Evolutionary conservation across 2,113 vertebrate species (phyloP).

Genomic region (Spilogale gracilis): DNA sequence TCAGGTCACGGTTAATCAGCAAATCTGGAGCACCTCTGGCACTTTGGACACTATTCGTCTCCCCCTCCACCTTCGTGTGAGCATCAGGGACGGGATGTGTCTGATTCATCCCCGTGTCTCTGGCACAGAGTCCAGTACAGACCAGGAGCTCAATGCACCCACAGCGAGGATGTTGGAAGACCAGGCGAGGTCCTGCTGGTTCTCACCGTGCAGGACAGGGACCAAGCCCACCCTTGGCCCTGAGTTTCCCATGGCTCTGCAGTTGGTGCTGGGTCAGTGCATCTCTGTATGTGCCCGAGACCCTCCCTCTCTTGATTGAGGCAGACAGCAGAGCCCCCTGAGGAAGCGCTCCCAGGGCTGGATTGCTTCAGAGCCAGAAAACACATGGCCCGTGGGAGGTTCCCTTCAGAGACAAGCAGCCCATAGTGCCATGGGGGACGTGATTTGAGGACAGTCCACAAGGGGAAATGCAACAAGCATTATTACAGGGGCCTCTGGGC

Average conservation of each 20-base stretch:
- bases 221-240: not conserved
- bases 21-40: not conserved
- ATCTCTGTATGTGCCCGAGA: fast-evolving
- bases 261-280: not conserved
- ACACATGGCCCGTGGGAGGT: not conserved
- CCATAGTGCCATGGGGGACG: not conserved
- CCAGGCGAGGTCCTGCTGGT: not conserved
- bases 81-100: not conserved
- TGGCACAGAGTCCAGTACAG: not conserved
- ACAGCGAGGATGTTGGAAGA: not conserved
- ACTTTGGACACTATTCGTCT: not conserved
- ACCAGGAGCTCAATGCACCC: not conserved
- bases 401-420: not conserved
- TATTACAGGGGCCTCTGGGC: not conserved
- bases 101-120: not conserved
- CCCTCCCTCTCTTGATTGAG: not conserved
- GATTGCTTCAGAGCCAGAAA: not conserved
- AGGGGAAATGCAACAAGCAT: not conserved
- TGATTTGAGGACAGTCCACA: not conserved
- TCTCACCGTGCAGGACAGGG: not conserved
- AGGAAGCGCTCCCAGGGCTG: not conserved
- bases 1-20: not conserved
- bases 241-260: not conserved
- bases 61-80: not conserved
- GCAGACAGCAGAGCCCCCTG: not conserved